Percentiles rank a stretch among this genome's conserved stretches.
Conservation (phyloP, 2,113 vertebrate species). For the Paramisgurnus dabryanus region DNA sequence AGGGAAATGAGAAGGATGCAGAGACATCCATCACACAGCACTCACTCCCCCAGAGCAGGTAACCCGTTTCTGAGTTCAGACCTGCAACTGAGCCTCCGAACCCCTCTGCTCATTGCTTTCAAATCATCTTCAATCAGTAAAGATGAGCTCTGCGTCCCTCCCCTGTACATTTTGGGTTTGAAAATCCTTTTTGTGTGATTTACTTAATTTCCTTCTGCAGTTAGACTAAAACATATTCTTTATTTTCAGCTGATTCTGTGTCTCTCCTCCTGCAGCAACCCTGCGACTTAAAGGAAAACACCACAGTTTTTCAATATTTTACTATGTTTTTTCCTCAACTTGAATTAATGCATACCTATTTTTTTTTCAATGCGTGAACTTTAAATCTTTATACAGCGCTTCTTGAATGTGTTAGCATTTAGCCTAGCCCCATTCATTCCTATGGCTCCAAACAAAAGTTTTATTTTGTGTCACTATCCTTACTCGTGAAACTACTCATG, state of each 20-base stretch:
- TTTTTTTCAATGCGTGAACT: no score
- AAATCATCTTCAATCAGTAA: conserved; percentile 35
- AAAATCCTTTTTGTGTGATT: background rate
- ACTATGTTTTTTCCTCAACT: no score
- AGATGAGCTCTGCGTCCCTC: background rate
- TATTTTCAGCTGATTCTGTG: background rate
- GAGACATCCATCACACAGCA: conserved; percentile 58
- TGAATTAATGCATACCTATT: no score
- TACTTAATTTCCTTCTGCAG: background rate
- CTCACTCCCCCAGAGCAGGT: conserved; percentile 67
- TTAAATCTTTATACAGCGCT: no score
- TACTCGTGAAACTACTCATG: no score
- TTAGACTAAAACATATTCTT: background rate
- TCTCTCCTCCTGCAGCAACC: background rate
- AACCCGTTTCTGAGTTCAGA: conserved; percentile 58
- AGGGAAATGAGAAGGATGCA: conserved; percentile 56
- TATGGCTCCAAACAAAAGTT: no score
- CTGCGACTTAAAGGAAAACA: background rate
- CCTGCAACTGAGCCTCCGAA: background rate
- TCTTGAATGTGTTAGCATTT: no score
- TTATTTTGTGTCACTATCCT: no score
- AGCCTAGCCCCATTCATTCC: no score
- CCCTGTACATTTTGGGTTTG: background rate
- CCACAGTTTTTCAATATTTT: no score
- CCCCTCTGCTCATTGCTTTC: conserved; percentile 35